phyloP scores from a whole-genome alignment of 2,888 invertebrate species.

The Melinaea menophilus region DNA sequence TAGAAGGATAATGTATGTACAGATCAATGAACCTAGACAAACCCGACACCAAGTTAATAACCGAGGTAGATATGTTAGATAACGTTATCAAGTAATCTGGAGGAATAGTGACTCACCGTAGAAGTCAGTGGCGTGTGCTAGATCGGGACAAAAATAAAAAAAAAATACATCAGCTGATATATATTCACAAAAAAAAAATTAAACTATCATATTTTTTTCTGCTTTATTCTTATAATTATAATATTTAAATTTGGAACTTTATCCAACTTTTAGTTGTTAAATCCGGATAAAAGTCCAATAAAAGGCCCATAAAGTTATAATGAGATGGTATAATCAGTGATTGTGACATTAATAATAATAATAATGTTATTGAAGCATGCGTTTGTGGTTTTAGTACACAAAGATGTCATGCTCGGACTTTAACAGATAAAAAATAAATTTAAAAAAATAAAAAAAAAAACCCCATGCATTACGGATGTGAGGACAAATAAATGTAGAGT shows the following conservation, averaged over 20 bases:
- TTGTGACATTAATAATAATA: conserved; percentile 42
- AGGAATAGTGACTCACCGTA: conserved; percentile 97
- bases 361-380: conserved; percentile 56
- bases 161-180: conserved; percentile 58
- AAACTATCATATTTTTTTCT: too few relatives aligned
- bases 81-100: conserved; percentile 67
- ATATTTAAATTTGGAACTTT: conserved; percentile 9
- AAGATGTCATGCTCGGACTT: conserved; percentile 39
- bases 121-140: conserved; percentile 98
- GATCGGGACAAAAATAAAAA: conserved; percentile 69
- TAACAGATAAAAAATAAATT: conserved; percentile 3
- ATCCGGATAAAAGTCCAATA: too few relatives aligned
- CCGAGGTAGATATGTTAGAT: conserved; percentile 55
- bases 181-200: conserved; percentile 28
- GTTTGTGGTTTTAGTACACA: conserved; percentile 37
- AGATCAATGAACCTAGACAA: conserved; percentile 47
- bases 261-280: background rate
- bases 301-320: conserved; percentile 6
- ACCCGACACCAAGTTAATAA: conserved; percentile 69
- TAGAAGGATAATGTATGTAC: conserved; percentile 64
- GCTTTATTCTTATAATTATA: too few relatives aligned
- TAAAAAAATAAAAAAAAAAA: background rate
- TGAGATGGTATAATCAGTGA: conserved; percentile 52
- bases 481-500: conserved; percentile 1
- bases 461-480: conserved; percentile 5